These are phyloP conservation scores for Nerophis ophidion DNA, from an alignment of 2,113 vertebrate species.

Conservation along the genomic window DNA sequence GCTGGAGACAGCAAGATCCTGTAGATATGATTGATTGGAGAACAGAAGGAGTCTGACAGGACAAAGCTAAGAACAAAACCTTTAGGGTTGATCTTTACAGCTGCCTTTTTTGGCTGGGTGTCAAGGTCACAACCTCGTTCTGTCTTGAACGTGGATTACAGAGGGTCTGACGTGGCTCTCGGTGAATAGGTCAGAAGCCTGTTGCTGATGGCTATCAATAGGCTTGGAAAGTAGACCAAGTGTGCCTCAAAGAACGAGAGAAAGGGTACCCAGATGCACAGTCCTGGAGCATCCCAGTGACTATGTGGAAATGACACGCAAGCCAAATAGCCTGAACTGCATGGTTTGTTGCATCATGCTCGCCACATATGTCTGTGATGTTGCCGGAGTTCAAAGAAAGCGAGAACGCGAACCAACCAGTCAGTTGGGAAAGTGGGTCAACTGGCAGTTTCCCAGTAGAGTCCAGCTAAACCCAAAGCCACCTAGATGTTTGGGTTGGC, in stretches of 20 bases:
- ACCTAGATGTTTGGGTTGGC: slow-evolving; percentile 37
- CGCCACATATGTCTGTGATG: neutral
- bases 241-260: slow-evolving; percentile 8
- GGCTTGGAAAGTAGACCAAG: slow-evolving; percentile 11
- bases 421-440: slow-evolving; percentile 47
- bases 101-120: slow-evolving; percentile 7
- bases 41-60: neutral
- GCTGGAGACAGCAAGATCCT: slow-evolving; percentile 24
- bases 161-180: neutral
- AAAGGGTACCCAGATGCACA: slow-evolving; percentile 19
- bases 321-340: neutral
- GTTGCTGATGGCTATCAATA: slow-evolving; percentile 17
- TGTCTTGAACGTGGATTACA: slow-evolving; percentile 12
- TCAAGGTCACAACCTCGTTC: slow-evolving; percentile 27
- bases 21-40: slow-evolving; percentile 16
- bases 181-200: slow-evolving; percentile 32
- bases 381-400: neutral
- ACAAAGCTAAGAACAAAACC: neutral
- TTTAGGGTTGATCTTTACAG: slow-evolving; percentile 3
- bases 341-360: slow-evolving; percentile 1
- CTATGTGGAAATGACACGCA: slow-evolving; percentile 52
- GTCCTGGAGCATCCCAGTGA: slow-evolving; percentile 6
- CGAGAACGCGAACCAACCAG: slow-evolving; percentile 10
- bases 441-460: slow-evolving; percentile 25
- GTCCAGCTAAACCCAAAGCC: slow-evolving; percentile 17